Evolutionary conservation across 2,797 vertebrate genomes (phyloP), one percentile per base, ranked within the genome.

Genomic region (Thamnophis elegans): DNA sequence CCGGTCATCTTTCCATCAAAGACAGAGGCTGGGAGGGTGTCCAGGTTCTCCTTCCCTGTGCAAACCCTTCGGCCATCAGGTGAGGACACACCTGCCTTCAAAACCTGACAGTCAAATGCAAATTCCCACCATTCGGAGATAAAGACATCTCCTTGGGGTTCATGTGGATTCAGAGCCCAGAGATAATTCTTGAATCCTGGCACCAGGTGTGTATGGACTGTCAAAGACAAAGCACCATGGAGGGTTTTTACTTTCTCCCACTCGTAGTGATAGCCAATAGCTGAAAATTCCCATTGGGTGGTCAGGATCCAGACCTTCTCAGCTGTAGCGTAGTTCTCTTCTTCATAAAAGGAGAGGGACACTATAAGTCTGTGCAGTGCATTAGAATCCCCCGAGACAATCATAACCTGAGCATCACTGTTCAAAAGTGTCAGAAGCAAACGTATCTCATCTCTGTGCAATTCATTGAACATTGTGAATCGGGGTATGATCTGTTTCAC

Each of bases 301-400:
- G 86, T 88, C 54, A 88, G 86, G 55, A 88, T 88, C 86, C 86
- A 88, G 4, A 88, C 86, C 55, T 88, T 88, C 86, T 22, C 86
- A 58, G 42, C 6, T 2, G 54, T 20, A 36, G 55, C 22, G 1
- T 88, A 8, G 26, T 2, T 53, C 7, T 2, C 88, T 89, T 65
- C 28, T 65, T 65, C 62, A n/a, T 65, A 65, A n/a, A 65, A n/a
- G 62, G 62, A 65, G 62, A 65, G 28, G 28, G 62, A n/a, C 28
- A 65, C 28, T n/a, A 65, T 14, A 14, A 65, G 62, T n/a, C 62
- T 65, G 28, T 65, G 28, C 12, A 65, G 62, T 2, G 28, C 62
- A n/a, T n/a, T 65, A n/a, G 65, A 32, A 68, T 32, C 65, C 14
- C 65, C 65, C 1, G n/a, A 68, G 65, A 68, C 14, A 32, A 68